Base-by-base conservation (phyloP, 1,140 invertebrate genomes). In the Globodera rostochiensis region DNA sequence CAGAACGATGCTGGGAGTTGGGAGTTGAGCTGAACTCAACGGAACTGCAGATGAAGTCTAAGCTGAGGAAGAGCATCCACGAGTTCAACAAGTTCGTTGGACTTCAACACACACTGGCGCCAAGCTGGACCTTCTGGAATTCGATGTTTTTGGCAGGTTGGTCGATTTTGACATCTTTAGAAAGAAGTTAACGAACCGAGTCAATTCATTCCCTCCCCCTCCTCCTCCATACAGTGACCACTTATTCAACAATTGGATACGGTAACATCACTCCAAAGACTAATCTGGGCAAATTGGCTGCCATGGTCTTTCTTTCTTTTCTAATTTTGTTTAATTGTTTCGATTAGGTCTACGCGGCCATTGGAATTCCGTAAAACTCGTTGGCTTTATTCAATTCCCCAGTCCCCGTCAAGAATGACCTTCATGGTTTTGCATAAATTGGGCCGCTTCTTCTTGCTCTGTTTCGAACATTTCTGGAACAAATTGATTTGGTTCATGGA, bases 41-140 rank as follows among this genome's bases (percentile, higher is more conserved):
- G 11, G 67, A 77, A 19, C 45, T 15, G 19, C 15, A 81, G 13
- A 71, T 76, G 6, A 79, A 80, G 25, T 21, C n/a, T 19, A 85
- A 87, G 69, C 67, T 87, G 67, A 85, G 88, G 49, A 81, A 84
- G 53, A 86, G 80, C 66, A 80, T 90, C 11, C 70, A 84, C 64
- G 80, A 88, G 57, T 89, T 90, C 66, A 85, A 90, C 75, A 66
- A 67, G 71, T 85, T 84, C 19, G 88, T 86, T 74, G 88, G 88
- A 45, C 74, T 89, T 9, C 81, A 88, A 47, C 81, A 90, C 77
- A 86, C 85, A 25, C 73, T 89, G 19, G 87, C 86, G n/a, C 88
- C 88, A 11, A 87, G 87, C 36, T 89, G 87, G 87, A 89, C 88
- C 6, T 89, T 90, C 78, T 89, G 88, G 88, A 89, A 89, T 82